phyloP scores from a whole-genome alignment of 1,140 invertebrate genomes.

The Drosophila watanabei region DNA sequence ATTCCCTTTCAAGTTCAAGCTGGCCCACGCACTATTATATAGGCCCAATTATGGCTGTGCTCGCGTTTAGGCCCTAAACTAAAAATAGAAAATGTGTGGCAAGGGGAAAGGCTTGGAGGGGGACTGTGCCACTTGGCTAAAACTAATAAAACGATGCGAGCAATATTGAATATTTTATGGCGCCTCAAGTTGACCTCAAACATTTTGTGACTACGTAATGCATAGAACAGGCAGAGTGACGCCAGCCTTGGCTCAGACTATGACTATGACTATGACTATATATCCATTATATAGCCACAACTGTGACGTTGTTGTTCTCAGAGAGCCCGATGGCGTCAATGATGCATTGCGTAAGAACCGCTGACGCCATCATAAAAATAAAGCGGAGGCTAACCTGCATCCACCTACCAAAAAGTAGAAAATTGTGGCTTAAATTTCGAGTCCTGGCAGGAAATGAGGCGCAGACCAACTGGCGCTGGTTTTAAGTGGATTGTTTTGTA shows the following conservation, averaged over 20 bases:
- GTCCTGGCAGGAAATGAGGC: slow-evolving; percentile 13
- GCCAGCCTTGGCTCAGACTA: slow-evolving; percentile 41
- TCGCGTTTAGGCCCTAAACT: slow-evolving; percentile 40
- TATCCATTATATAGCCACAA: slow-evolving; percentile 13
- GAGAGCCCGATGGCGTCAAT: slow-evolving; percentile 44
- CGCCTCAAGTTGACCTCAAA: slow-evolving; percentile 58
- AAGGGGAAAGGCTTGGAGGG: slow-evolving; percentile 38
- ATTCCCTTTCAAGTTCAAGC: slow-evolving; percentile 38
- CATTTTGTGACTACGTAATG: slow-evolving; percentile 46
- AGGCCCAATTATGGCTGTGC: slow-evolving; percentile 40
- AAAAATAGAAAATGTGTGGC: slow-evolving; percentile 52
- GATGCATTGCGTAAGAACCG: slow-evolving; percentile 55
- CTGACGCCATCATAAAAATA: slow-evolving; percentile 49
- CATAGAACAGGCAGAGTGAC: slow-evolving; percentile 50
- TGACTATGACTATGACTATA: slow-evolving; percentile 18
- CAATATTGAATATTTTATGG: slow-evolving; percentile 54
- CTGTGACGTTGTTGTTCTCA: slow-evolving; percentile 25
- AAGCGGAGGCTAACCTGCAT: slow-evolving; percentile 13
- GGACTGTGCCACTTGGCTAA: slow-evolving; percentile 9
- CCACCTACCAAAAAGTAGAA: slow-evolving; percentile 27
- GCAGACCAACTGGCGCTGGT: slow-evolving; percentile 45
- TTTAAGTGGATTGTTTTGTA: no score
- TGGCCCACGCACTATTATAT: slow-evolving; percentile 33
- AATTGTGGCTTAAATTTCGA: neutral
- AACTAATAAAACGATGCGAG: slow-evolving; percentile 50